phyloP scores from a whole-genome alignment of 2,888 invertebrate genomes.

The Hecatera dysodea region DNA sequence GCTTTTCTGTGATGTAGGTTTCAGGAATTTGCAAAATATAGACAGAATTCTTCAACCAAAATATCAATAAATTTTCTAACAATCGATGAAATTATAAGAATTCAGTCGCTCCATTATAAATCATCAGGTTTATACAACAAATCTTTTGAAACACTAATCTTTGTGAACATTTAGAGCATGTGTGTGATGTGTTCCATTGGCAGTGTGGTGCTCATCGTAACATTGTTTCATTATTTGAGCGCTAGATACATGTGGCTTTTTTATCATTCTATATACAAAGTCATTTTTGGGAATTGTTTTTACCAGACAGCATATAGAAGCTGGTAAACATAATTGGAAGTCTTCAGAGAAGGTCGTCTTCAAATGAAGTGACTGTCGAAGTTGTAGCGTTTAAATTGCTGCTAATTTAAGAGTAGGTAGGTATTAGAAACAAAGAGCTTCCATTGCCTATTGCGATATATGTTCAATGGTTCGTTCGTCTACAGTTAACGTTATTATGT shows the following conservation, averaged over 20 bases:
- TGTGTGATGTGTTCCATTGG: constrained; percentile 43
- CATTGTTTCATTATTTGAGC: constrained; percentile 60
- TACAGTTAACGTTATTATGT: constrained; percentile 76
- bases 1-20: background rate
- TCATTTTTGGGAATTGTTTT: constrained; percentile 23
- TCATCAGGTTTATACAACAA: constrained; percentile 51
- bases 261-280: constrained; percentile 23
- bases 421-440: constrained; percentile 25
- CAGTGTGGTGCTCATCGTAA: constrained; percentile 60
- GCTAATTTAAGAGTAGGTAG: constrained; percentile 3
- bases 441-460: constrained; percentile 29
- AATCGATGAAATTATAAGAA: constrained; percentile 56
- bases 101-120: constrained; percentile 63
- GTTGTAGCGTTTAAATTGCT: constrained; percentile 23
- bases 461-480: constrained; percentile 60
- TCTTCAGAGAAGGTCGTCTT: background rate
- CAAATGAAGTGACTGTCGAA: constrained; percentile 24
- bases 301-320: background rate
- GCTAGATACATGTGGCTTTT: constrained; percentile 37
- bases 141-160: constrained; percentile 38
- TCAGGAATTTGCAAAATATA: background rate
- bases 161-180: constrained; percentile 41
- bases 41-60: constrained; percentile 39
- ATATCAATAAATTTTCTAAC: constrained; percentile 37
- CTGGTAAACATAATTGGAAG: background rate